These are phyloP conservation scores for Vicugna pacos DNA, from an alignment of 2,113 vertebrate genomes.

Conservation along the genomic window DNA sequence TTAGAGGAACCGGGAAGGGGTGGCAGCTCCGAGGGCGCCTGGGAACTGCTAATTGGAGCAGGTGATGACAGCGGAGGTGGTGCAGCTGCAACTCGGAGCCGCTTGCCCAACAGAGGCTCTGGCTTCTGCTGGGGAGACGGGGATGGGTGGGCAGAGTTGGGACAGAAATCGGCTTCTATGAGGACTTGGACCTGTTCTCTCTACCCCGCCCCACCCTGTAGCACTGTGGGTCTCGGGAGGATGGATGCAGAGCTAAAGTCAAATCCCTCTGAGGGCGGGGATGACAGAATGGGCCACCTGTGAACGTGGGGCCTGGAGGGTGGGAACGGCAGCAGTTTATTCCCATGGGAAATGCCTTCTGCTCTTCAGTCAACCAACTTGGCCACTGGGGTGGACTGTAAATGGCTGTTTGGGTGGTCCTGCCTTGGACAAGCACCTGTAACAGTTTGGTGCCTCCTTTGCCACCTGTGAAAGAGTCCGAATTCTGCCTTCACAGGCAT, in stretches of 20 bases:
- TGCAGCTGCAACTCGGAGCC: background rate
- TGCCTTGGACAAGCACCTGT: background rate
- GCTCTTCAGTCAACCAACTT: background rate
- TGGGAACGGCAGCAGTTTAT: background rate
- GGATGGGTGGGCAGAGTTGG: background rate
- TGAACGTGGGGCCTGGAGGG: background rate
- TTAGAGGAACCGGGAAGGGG: constrained; percentile 44
- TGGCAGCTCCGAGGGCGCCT: constrained; percentile 59
- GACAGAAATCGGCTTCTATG: constrained; percentile 12
- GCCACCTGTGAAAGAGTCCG: background rate
- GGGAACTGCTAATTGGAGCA: constrained; percentile 45
- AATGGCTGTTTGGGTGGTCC: background rate
- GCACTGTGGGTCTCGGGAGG: background rate
- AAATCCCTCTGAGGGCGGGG: background rate
- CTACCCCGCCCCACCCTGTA: background rate
- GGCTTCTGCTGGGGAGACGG: background rate
- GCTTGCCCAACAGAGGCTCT: background rate
- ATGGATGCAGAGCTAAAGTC: constrained; percentile 44
- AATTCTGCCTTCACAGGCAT: background rate
- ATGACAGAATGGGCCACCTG: background rate
- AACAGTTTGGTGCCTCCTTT: background rate
- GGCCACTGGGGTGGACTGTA: background rate
- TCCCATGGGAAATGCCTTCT: constrained; percentile 18
- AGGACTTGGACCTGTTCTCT: background rate
- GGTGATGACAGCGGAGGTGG: constrained; percentile 67